phyloP scores from a whole-genome alignment of 2,888 invertebrate species.

The Carcina quercana region DNA sequence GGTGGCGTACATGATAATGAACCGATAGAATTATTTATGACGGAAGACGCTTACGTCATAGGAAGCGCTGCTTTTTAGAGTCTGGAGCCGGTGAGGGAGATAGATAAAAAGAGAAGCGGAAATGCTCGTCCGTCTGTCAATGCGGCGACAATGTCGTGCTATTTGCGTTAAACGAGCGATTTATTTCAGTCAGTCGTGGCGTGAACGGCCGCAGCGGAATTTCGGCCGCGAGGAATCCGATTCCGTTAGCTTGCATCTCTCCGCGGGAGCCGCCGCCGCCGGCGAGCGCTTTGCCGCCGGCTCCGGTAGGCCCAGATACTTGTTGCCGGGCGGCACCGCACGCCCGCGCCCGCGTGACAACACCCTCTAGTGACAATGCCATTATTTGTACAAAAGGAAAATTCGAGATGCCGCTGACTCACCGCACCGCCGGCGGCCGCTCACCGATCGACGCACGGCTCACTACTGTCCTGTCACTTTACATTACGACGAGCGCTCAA shows the following conservation, averaged over 20 bases:
- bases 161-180: slow-evolving; percentile 71
- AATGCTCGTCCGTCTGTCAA: slow-evolving; percentile 63
- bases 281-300: slow-evolving; percentile 21
- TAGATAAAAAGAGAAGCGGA: slow-evolving; percentile 63
- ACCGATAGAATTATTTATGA: slow-evolving; percentile 34
- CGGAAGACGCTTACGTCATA: slow-evolving; percentile 48
- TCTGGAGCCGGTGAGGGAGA: slow-evolving; percentile 17
- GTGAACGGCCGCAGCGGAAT: slow-evolving; percentile 70
- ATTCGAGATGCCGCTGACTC: slow-evolving; percentile 68
- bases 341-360: slow-evolving; percentile 29
- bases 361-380: slow-evolving; percentile 46
- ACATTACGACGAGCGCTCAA: slow-evolving; percentile 21
- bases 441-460: slow-evolving; percentile 17
- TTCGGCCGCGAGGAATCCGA: slow-evolving; percentile 66
- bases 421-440: slow-evolving; percentile 28
- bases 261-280: slow-evolving; percentile 14
- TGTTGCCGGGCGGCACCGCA: slow-evolving; percentile 26
- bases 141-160: slow-evolving; percentile 67
- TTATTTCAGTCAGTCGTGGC: slow-evolving; percentile 70
- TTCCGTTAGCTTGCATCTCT: slow-evolving; percentile 54
- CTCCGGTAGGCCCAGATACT: slow-evolving; percentile 25
- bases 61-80: slow-evolving; percentile 26
- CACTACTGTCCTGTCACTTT: slow-evolving; percentile 32
- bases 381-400: slow-evolving; percentile 60
- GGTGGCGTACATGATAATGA: slow-evolving; percentile 26